These are phyloP conservation scores for Drosophila limbata DNA, from an alignment of 2,888 invertebrate genomes.

Conservation along the genomic window DNA sequence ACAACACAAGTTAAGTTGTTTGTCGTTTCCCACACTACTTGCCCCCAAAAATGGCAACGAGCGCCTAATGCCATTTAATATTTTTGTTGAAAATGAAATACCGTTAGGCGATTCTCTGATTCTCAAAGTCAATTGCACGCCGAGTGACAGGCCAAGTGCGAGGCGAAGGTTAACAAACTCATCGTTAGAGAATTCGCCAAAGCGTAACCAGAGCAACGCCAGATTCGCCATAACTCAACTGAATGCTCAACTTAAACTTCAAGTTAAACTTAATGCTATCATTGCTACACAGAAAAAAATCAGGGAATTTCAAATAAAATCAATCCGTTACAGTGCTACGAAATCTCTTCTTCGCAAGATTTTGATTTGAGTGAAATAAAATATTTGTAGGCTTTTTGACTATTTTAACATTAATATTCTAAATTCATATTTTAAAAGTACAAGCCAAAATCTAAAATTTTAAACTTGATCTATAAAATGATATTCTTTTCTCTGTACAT, in stretches of 20 bases:
- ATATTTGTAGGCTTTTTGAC: no score
- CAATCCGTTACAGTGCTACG: no score
- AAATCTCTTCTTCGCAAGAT: no score
- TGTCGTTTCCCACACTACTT: constrained; percentile 43
- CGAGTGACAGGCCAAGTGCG: constrained; percentile 42
- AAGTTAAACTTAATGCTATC: constrained; percentile 47
- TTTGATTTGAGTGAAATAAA: no score
- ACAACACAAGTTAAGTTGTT: neutral
- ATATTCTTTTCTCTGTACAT: no score
- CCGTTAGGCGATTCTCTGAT: constrained; percentile 43
- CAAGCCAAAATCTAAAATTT: no score
- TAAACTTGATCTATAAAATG: no score
- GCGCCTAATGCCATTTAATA: constrained; percentile 48
- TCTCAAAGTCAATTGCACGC: constrained; percentile 57
- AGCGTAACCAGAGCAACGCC: constrained; percentile 72
- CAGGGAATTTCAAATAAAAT: neutral
- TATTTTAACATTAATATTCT: no score
- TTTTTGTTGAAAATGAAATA: constrained; percentile 20
- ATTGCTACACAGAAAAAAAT: constrained; percentile 4
- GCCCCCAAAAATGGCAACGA: constrained; percentile 9
- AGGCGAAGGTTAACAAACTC: constrained; percentile 70
- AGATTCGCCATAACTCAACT: constrained; percentile 59
- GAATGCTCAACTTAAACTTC: constrained; percentile 16
- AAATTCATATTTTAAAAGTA: no score
- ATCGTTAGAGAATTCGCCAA: constrained; percentile 62